These are phyloP conservation scores for Odontamblyopus lacepedii DNA, from an alignment of 2,797 vertebrate species.

Conservation along the genomic window DNA sequence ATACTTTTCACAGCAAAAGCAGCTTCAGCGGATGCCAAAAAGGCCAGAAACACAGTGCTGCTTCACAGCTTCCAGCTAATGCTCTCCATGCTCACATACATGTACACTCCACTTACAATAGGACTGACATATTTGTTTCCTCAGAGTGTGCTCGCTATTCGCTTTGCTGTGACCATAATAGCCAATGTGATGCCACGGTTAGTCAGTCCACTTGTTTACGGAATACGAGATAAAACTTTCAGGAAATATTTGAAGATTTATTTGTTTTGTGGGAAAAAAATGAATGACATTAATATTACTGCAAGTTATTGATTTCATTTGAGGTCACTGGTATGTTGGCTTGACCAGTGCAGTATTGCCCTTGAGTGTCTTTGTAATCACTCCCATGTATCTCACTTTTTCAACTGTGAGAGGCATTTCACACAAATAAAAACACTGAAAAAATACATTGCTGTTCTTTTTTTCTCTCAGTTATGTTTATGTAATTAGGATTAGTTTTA, in stretches of 20 bases:
- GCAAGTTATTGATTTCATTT: too few relatives aligned
- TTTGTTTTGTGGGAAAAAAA: neutral
- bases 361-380: too few relatives aligned
- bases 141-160: neutral
- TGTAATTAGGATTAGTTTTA: too few relatives aligned
- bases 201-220: slow-evolving; percentile 70
- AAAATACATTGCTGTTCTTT: too few relatives aligned
- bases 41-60: slow-evolving; percentile 65
- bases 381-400: too few relatives aligned
- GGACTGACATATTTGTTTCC: neutral
- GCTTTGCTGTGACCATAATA: slow-evolving; percentile 21
- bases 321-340: too few relatives aligned
- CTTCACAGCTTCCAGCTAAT: slow-evolving; percentile 69
- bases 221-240: slow-evolving; percentile 61
- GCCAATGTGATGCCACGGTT: slow-evolving; percentile 57
- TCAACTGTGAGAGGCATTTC: too few relatives aligned
- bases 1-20: slow-evolving; percentile 45
- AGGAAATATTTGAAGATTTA: slow-evolving; percentile 1
- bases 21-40: slow-evolving; percentile 45
- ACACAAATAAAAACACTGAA: too few relatives aligned
- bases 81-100: slow-evolving; percentile 57
- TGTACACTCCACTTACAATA: neutral
- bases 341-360: too few relatives aligned
- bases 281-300: too few relatives aligned
- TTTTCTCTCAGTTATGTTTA: too few relatives aligned